These are phyloP conservation scores for Neomonachus schauinslandi DNA, from an alignment of 2,113 vertebrate genomes.

Conservation along the genomic window DNA sequence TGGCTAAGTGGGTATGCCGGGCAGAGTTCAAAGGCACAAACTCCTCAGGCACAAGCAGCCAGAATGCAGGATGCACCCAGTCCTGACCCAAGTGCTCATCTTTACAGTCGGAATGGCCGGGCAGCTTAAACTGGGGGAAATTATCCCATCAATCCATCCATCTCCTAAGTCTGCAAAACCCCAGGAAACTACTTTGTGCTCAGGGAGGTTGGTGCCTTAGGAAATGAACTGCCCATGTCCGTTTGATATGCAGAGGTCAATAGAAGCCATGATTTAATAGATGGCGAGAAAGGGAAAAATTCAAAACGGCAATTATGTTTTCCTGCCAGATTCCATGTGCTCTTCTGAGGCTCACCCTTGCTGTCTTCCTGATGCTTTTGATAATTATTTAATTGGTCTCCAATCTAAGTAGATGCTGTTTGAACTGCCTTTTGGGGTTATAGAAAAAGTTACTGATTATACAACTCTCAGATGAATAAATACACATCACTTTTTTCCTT, in stretches of 20 bases:
- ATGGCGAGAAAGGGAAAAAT: neutral
- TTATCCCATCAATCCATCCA: neutral
- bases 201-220: constrained; percentile 27
- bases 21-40: neutral
- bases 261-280: neutral
- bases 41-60: fast-evolving
- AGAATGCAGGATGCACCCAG: neutral
- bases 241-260: constrained; percentile 28
- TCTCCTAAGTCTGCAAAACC: constrained; percentile 12
- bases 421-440: constrained; percentile 41
- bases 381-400: constrained; percentile 72
- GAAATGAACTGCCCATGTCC: neutral
- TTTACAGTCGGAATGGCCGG: neutral
- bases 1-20: neutral
- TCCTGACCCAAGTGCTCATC: neutral
- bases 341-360: neutral
- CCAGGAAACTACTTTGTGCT: neutral
- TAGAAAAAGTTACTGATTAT: neutral
- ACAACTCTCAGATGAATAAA: constrained; percentile 23
- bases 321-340: neutral
- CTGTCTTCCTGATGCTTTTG: constrained; percentile 56
- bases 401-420: constrained; percentile 50
- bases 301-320: neutral
- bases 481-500: neutral
- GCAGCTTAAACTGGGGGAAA: neutral